Evolutionary conservation across 2,888 invertebrate species (phyloP).

Genomic region (Spilosoma lubricipeda): DNA sequence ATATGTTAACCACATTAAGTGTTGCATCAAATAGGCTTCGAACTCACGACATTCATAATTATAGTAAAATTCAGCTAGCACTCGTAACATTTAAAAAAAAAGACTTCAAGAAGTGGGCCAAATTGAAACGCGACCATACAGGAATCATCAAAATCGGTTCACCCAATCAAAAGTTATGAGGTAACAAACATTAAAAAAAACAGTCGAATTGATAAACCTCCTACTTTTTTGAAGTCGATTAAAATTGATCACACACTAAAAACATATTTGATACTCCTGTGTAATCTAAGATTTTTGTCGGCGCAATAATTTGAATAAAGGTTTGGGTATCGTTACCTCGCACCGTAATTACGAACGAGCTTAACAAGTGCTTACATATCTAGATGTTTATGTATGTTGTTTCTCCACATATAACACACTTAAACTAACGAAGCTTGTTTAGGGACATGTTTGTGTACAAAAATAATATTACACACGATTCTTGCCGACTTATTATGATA

Average conservation of each 20-base stretch:
- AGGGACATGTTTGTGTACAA: slow-evolving; percentile 27
- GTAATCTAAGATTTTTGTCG: slow-evolving; percentile 35
- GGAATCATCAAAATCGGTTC: no score
- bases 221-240: no score
- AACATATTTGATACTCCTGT: slow-evolving; percentile 20
- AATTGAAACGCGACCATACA: no score
- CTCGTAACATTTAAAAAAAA: background rate
- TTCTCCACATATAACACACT: slow-evolving; percentile 32
- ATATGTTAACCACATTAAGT: no score
- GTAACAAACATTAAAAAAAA: no score
- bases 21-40: no score
- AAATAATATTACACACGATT: slow-evolving; percentile 39
- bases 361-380: slow-evolving; percentile 35
- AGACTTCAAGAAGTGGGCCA: no score
- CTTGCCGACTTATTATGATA: slow-evolving; percentile 31
- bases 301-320: slow-evolving; percentile 50
- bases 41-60: no score
- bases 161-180: no score
- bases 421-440: slow-evolving; percentile 41
- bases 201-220: no score
- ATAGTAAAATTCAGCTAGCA: background rate
- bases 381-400: slow-evolving; percentile 26
- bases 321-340: slow-evolving; percentile 36
- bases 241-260: slow-evolving; percentile 6
- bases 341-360: slow-evolving; percentile 32